phyloP scores from a whole-genome alignment of 1,140 invertebrate genomes.

The Oryzaephilus surinamensis region DNA sequence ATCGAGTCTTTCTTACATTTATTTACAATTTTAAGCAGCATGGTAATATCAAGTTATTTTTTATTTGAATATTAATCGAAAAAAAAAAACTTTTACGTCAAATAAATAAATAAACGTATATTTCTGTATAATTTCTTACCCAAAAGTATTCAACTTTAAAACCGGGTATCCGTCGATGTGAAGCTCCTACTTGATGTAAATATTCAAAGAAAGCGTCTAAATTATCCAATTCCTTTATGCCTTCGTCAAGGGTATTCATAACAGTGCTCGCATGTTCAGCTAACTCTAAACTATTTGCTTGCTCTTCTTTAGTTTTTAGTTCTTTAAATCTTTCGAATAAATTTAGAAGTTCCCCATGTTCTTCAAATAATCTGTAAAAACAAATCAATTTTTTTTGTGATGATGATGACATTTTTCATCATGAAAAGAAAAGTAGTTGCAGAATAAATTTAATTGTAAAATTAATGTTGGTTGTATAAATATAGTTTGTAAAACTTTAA shows the following conservation, averaged over 20 bases:
- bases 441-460: too few relatives aligned
- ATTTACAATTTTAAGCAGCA: too few relatives aligned
- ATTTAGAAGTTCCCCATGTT: conserved; percentile 65
- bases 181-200: conserved; percentile 69
- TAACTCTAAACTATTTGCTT: conserved; percentile 67
- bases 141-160: conserved; percentile 81
- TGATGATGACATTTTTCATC: too few relatives aligned
- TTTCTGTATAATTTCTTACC: too few relatives aligned
- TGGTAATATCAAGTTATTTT: neutral
- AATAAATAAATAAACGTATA: neutral
- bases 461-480: too few relatives aligned
- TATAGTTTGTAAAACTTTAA: too few relatives aligned
- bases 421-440: too few relatives aligned
- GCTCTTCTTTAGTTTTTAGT: conserved; percentile 67
- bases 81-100: too few relatives aligned
- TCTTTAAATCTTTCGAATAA: conserved; percentile 76
- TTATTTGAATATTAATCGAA: neutral
- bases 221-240: conserved; percentile 75
- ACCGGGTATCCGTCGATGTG: conserved; percentile 71
- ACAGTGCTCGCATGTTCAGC: conserved; percentile 80
- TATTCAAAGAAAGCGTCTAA: conserved; percentile 74
- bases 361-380: conserved; percentile 70
- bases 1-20: too few relatives aligned
- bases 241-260: conserved; percentile 78
- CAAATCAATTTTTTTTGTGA: too few relatives aligned